Base-by-base conservation (phyloP, 2,888 invertebrate genomes). In the Drosophila paranaensis region DNA sequence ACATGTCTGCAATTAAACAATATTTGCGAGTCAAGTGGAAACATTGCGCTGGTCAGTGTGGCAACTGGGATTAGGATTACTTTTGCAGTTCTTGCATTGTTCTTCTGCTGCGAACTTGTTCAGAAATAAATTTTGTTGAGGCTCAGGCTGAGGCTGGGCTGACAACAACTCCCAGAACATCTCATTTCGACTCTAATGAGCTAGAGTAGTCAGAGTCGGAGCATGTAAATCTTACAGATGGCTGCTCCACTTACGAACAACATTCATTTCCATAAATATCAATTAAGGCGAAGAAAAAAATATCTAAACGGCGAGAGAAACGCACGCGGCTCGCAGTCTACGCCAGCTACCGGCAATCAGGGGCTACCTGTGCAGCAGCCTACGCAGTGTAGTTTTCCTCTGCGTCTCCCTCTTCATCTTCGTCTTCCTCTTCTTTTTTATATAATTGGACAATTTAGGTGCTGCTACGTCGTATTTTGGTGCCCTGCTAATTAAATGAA, bases 211-310 rank as follows among this genome's bases (percentile, higher is more conserved):
- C 33, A 14, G 39, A n/a, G 39, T 40, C 14, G 14, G n/a, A n/a
- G 39, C 74, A 63, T 83, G 76, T 80, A 80, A 76, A 82, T 84
- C 82, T 77, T 70, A 63, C 81, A 67, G 73, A 54, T 71, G 68
- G 53, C 53, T 75, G 83, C 72, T 85, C 84, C 85, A 83, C 71
- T 83, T 81, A 77, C 67, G 39, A 10, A 27, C 54, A 60, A 57
- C 56, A 56, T 66, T 58, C 80, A 82, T 83, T 85, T 85, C 82
- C 86, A 86, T 86, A 86, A 86, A 86, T 86, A 86, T 86, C 87
- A 87, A 86, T 86, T 86, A 86, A 67, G 81, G 73, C 30, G 51
- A 53, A 75, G 80, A 71, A 27, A 74, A 69, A 75, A 81, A 76
- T 81, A 81, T 83, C 72, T 85, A 72, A 82, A 80, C 74, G 87